These are phyloP conservation scores for Amazona ochrocephala DNA, from an alignment of 2,797 vertebrate species.

Conservation along the genomic window DNA sequence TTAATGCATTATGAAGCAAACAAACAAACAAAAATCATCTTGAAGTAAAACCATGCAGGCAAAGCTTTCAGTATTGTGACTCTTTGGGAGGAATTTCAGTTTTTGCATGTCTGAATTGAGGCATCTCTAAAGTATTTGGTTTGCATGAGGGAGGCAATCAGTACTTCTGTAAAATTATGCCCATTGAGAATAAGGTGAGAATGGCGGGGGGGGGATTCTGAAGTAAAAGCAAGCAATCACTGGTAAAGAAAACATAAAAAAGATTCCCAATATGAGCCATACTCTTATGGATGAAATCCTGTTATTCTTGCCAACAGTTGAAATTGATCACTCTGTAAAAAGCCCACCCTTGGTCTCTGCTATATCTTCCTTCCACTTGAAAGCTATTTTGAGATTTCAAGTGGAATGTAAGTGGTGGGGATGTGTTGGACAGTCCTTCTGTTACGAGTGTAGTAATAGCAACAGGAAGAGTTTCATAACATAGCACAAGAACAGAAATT, in stretches of 20 bases:
- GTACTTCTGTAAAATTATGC: not conserved
- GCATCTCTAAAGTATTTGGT: not conserved
- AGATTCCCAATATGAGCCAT: not conserved
- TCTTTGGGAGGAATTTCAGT: not conserved
- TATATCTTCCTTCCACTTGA: not conserved
- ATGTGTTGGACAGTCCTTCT: not conserved
- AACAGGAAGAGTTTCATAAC: not conserved
- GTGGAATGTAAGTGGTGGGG: not conserved
- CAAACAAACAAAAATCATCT: not conserved
- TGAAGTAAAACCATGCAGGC: rapidly evolving
- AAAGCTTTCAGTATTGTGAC: not conserved
- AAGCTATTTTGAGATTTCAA: slow-evolving; percentile 3
- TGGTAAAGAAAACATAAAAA: not conserved
- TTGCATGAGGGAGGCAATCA: not conserved
- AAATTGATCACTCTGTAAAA: not conserved
- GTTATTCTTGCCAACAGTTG: not conserved
- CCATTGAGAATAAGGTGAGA: not conserved
- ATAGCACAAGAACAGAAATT: not conserved
- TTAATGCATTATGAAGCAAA: not conserved
- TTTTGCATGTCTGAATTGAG: not conserved
- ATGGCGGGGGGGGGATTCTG: not conserved
- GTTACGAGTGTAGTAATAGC: not conserved
- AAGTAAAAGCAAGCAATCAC: not conserved
- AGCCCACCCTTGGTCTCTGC: not conserved
- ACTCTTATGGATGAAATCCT: not conserved